phyloP scores from a whole-genome alignment of 92 coral and sea anemone species.

The Palythoa grandis region DNA sequence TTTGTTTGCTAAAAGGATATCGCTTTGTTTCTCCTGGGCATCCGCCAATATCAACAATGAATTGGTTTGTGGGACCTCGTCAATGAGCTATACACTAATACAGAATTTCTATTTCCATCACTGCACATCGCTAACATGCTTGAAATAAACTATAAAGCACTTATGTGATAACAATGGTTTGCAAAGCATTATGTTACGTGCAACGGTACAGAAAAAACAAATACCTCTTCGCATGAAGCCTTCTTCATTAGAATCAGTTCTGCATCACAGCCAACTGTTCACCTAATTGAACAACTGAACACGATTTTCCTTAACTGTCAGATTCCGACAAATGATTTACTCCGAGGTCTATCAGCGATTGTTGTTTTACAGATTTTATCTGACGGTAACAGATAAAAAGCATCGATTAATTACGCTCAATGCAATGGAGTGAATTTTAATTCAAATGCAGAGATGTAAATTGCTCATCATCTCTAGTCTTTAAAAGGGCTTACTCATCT shows the following conservation, averaged over 20 bases:
- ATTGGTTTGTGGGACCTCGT: neutral
- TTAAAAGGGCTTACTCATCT: neutral
- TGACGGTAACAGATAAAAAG: constrained; percentile 9
- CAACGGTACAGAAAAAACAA: neutral
- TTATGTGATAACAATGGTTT: neutral
- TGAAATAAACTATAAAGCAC: neutral
- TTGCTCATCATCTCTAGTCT: neutral
- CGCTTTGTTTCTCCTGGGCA: neutral
- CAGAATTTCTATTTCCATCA: no score
- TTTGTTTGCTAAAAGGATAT: neutral
- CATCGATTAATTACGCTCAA: neutral
- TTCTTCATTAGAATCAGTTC: neutral
- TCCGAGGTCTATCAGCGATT: constrained; percentile 1
- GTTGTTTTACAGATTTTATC: constrained; percentile 17
- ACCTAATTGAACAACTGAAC: neutral
- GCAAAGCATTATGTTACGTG: neutral
- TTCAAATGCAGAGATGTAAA: neutral
- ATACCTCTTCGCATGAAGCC: neutral
- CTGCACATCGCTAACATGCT: no score
- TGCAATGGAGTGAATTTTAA: neutral
- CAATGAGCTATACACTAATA: no score
- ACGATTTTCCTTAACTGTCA: neutral
- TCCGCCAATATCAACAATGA: neutral
- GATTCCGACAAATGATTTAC: neutral
- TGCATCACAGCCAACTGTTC: neutral